Percentiles rank a stretch among this genome's conserved stretches.
Evolutionary conservation across 2,888 invertebrate genomes (phyloP).

Genomic region (Lamproptera curius): DNA sequence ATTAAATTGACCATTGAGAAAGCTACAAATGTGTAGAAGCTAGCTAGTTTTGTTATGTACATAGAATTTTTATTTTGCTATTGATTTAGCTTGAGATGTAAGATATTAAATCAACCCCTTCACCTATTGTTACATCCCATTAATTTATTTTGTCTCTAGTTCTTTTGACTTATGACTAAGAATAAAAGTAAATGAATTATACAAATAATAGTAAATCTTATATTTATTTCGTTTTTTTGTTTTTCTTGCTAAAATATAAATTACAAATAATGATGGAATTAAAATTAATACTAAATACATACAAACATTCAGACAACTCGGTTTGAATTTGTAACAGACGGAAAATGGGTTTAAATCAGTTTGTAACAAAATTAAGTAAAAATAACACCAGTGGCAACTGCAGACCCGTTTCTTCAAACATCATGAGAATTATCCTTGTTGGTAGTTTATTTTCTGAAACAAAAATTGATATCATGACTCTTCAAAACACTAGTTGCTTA

Average conservation of each 20-base stretch:
- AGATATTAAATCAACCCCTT: constrained; percentile 42
- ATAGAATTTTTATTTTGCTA: constrained; percentile 64
- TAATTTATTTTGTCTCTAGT: constrained; percentile 33
- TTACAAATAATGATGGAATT: constrained; percentile 62
- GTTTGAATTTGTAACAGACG: constrained; percentile 56
- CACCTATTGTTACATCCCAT: constrained; percentile 35
- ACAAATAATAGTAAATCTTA: constrained; percentile 56
- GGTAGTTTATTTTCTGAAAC: constrained; percentile 62
- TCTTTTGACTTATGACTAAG: constrained; percentile 33
- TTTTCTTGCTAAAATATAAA: constrained; percentile 55
- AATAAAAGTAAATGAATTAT: constrained; percentile 51
- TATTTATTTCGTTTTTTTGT: constrained; percentile 56
- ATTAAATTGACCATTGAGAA: constrained; percentile 15
- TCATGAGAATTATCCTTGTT: constrained; percentile 28
- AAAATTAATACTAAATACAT: constrained; percentile 53
- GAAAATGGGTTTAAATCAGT: constrained; percentile 48
- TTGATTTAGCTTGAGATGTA: constrained; percentile 51
- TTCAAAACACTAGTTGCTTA: neutral
- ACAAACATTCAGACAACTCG: constrained; percentile 55
- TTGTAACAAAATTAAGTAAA: constrained; percentile 30
- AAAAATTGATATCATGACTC: constrained; percentile 22
- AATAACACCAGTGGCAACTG: constrained; percentile 28
- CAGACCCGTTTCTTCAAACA: constrained; percentile 45
- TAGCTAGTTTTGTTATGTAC: constrained; percentile 48
- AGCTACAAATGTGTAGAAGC: constrained; percentile 24